Conservation (phyloP, 2,888 invertebrate species). For the Clunio marinus region DNA sequence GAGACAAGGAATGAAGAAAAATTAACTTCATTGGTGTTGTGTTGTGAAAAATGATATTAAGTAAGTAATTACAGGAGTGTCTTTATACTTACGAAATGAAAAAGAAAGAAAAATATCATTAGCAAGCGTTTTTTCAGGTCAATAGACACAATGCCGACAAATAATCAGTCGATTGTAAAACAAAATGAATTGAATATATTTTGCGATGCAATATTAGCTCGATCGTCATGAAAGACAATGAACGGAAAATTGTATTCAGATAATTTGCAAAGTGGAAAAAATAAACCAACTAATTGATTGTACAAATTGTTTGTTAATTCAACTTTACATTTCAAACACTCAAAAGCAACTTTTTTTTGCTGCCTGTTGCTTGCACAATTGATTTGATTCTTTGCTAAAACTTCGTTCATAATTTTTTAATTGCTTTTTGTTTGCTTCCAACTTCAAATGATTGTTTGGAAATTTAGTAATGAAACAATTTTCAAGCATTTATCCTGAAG, state of each 20-base stretch:
- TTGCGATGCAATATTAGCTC: not conserved
- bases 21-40: not conserved
- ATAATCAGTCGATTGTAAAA: not conserved
- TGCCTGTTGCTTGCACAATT: slow-evolving; percentile 7
- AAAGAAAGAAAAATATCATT: not conserved
- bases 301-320: slow-evolving; percentile 13
- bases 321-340: not conserved
- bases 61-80: not conserved
- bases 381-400: no score
- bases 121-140: not conserved
- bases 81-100: slow-evolving; percentile 1
- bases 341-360: not conserved
- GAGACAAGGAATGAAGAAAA: no score
- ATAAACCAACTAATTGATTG: not conserved
- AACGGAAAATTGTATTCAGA: slow-evolving; percentile 8
- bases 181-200: slow-evolving; percentile 2
- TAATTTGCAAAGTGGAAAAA: not conserved
- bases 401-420: not conserved
- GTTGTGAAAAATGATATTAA: slow-evolving; percentile 9
- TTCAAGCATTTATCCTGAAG: no score
- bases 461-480: no score
- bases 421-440: not conserved
- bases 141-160: slow-evolving; percentile 19
- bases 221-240: slow-evolving; percentile 10
- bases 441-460: not conserved